These are phyloP conservation scores for Ia io DNA, from an alignment of 2,113 vertebrate species.

Conservation along the genomic window DNA sequence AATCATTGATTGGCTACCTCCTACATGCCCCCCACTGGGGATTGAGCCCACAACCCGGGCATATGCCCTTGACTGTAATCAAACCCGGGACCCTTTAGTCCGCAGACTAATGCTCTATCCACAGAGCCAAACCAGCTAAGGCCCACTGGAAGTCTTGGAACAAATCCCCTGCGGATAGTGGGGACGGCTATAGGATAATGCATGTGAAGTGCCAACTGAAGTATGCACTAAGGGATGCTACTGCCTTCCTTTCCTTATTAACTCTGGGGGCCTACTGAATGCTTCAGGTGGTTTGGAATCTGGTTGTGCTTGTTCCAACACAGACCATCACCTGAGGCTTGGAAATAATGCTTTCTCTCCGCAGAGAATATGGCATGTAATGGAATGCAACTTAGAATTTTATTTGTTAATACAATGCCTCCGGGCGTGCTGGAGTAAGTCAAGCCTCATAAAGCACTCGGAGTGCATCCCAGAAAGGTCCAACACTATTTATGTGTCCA, in stretches of 20 bases:
- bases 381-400: not conserved
- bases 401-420: not conserved
- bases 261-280: not conserved
- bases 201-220: not conserved
- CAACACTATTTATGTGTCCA: not conserved
- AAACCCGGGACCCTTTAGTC: no score
- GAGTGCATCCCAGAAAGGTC: not conserved
- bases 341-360: not conserved
- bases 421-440: not conserved
- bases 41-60: no score
- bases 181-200: not conserved
- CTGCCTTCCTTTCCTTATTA: not conserved
- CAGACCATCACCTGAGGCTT: not conserved
- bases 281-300: not conserved
- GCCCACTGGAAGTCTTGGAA: not conserved
- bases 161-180: fast-evolving
- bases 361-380: not conserved
- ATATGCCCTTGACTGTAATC: no score
- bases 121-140: no score
- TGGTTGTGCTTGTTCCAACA: not conserved
- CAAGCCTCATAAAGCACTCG: not conserved
- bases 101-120: no score
- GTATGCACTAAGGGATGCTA: not conserved
- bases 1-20: no score
- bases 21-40: no score